Evolutionary conservation across 2,888 invertebrate species (phyloP).

Genomic region (Proisotoma minuta): DNA sequence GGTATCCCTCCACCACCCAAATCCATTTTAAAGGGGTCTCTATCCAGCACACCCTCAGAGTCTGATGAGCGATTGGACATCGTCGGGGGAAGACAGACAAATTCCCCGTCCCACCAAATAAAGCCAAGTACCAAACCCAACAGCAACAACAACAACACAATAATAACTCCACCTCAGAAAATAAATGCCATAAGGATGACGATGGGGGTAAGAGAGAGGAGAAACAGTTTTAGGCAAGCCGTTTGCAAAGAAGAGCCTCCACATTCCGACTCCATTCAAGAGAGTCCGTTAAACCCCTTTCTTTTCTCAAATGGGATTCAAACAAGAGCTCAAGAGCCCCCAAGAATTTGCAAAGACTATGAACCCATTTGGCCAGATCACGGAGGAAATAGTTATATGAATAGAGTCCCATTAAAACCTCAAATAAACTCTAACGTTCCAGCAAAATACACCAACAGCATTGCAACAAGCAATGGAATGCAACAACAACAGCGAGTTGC

Average conservation of each 20-base stretch:
- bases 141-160: background rate
- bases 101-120: conserved; percentile 14
- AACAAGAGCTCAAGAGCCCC: background rate
- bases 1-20: conserved; percentile 25
- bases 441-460: background rate
- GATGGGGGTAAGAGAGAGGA: conserved; percentile 49
- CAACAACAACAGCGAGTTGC: conserved; percentile 3
- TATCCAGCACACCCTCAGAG: conserved; percentile 41
- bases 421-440: background rate
- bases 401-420: background rate
- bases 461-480: background rate
- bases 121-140: background rate
- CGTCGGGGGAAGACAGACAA: background rate
- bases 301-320: background rate
- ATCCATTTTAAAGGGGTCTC: conserved; percentile 40
- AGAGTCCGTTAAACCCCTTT: background rate
- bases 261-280: background rate
- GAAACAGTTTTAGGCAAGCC: conserved; percentile 50
- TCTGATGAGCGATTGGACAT: conserved; percentile 39
- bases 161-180: conserved; percentile 35
- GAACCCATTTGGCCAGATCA: conserved; percentile 48
- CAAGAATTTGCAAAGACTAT: conserved; percentile 41
- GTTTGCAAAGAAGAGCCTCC: conserved; percentile 43
- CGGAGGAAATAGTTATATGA: background rate
- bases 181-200: conserved; percentile 46